Base-by-base conservation (phyloP, 1,140 invertebrate species). In the Bombyx mandarina region DNA sequence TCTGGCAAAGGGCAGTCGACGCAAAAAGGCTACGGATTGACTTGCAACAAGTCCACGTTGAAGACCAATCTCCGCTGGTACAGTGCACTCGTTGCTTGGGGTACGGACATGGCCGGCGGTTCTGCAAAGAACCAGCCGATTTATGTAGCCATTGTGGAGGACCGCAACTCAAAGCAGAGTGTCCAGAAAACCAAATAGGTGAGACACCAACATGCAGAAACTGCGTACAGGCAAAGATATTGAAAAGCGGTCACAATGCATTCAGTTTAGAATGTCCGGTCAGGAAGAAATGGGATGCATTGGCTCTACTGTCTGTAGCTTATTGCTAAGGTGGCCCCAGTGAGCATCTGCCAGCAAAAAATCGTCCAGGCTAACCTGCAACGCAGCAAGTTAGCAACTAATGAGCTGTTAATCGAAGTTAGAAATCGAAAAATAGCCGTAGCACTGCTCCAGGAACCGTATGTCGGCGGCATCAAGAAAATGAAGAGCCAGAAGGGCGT, bases 121-220 rank as follows among this genome's bases (percentile, higher is more conserved):
- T 49, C 1, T 67, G 65, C 43, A 61, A 43, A 9, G 53, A 58
- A 52, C 18, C 7, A 7, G 48, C 6, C 2, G 53, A 58, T 4
- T 43, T 9, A 6, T 67, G 61, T n/a, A 56, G 58, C 45, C 62
- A 64, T 45, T 64, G 62, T 8, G 48, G 42, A 2, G 56, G 62
- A 47, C n/a, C 47, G 0, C 62, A 64, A 9, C 10, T 45, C 5
- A 54, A 43, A 47, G 9, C 22, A 2, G 54, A 59, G 12, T 59
- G 61, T 9, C 7, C 12, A 18, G 1, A 12, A 22, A 6, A n/a
- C 6, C 3, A 49, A 49, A 47, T 56, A 42, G 48, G 44, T 3
- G 18, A 12, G 1, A 6, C 18, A 35, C 62, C 62, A 18, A 50
- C 9, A n/a, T 60, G 58, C 50, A 6, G n/a, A n/a, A 60, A 63